Evolutionary conservation across 1,140 invertebrate genomes (phyloP).

Genomic region (Medauroidea extradentata): DNA sequence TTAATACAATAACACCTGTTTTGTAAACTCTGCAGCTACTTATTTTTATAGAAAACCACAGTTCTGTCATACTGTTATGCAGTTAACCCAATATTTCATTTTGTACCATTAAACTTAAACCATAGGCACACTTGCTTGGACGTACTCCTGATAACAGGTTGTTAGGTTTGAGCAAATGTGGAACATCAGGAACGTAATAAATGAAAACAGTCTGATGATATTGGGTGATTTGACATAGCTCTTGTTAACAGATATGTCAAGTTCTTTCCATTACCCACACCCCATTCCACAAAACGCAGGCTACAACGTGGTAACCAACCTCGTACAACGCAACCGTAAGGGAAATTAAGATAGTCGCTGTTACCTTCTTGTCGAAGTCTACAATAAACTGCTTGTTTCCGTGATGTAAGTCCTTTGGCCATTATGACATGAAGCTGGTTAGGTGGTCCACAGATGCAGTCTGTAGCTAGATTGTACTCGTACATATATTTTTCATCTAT

Average conservation of each 20-base stretch:
- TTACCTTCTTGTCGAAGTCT: conserved; percentile 36
- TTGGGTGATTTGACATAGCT: conserved; percentile 25
- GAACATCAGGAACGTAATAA: conserved; percentile 29
- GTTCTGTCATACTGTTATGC: conserved; percentile 6
- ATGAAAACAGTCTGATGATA: conserved; percentile 15
- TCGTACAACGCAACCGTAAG: no score
- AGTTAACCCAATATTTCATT: conserved; percentile 12
- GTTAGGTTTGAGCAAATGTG: conserved; percentile 28
- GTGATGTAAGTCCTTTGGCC: conserved; percentile 32
- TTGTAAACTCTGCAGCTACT: conserved; percentile 22
- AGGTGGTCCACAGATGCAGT: conserved; percentile 37
- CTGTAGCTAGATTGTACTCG: conserved; percentile 35
- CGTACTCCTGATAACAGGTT: neutral
- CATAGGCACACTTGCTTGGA: conserved; percentile 14
- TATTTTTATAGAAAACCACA: conserved; percentile 20
- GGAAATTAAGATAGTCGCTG: conserved; percentile 22
- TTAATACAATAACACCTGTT: conserved; percentile 4
- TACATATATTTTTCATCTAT: conserved; percentile 14
- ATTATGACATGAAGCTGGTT: conserved; percentile 34
- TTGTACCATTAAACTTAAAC: conserved; percentile 12
- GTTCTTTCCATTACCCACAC: conserved; percentile 35
- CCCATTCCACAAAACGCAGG: conserved; percentile 29
- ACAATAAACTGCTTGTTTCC: conserved; percentile 40
- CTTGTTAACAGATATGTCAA: conserved; percentile 23
- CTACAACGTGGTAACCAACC: conserved; percentile 30